These are phyloP conservation scores for Dasypus novemcinctus DNA, from an alignment of 2,113 vertebrate genomes.

Conservation along the genomic window DNA sequence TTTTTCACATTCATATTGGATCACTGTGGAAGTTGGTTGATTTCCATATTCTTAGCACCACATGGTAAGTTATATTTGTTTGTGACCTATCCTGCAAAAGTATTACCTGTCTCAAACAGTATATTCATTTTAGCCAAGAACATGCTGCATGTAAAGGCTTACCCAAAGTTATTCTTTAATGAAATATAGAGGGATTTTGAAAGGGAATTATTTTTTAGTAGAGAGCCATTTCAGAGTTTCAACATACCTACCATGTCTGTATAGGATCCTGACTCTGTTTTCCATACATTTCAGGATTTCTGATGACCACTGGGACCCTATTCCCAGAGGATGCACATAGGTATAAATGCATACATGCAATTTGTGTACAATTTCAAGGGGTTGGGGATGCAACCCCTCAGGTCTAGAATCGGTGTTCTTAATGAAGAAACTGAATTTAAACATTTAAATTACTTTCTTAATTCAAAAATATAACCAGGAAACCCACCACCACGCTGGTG, in stretches of 20 bases:
- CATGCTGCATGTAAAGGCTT: not conserved
- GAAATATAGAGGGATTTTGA: not conserved
- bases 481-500: not conserved
- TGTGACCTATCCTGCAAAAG: not conserved
- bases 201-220: not conserved
- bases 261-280: not conserved
- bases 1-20: not conserved
- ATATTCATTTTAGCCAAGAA: not conserved
- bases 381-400: not conserved
- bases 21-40: not conserved
- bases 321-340: not conserved
- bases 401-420: not conserved
- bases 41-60: not conserved
- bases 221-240: not conserved
- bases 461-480: not conserved
- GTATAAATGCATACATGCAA: not conserved
- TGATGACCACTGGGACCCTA: not conserved
- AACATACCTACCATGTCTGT: not conserved
- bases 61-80: not conserved
- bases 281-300: not conserved
- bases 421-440: not conserved
- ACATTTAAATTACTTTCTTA: not conserved
- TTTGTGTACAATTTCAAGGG: not conserved
- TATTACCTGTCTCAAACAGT: not conserved
- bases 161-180: not conserved